phyloP scores from a whole-genome alignment of 2,888 invertebrate genomes.

The Malthinus flaveolus region DNA sequence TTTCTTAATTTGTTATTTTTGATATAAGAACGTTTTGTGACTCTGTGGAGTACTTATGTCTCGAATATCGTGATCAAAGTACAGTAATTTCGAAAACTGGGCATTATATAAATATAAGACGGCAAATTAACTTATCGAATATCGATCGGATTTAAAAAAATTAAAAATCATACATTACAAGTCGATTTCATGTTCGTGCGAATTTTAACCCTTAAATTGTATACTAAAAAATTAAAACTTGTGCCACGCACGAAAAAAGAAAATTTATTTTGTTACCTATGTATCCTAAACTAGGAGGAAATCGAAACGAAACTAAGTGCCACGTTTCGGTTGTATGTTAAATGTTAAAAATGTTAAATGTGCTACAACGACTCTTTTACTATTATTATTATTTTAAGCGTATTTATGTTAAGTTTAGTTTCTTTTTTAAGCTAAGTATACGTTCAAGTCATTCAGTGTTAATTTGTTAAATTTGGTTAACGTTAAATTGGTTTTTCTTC shows the following conservation, averaged over 20 bases:
- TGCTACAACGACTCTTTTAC: conserved; percentile 24
- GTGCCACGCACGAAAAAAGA: conserved; percentile 24
- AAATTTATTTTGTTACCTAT: conserved; percentile 38
- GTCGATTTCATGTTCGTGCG: background rate
- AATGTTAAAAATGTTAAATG: conserved; percentile 37
- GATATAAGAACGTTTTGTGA: conserved; percentile 5
- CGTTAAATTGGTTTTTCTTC: conserved; percentile 20
- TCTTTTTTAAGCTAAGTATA: conserved; percentile 39
- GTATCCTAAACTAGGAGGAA: conserved; percentile 21
- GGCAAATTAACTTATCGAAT: conserved; percentile 8
- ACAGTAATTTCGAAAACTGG: conserved; percentile 21
- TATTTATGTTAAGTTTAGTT: conserved; percentile 39
- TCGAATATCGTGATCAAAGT: conserved; percentile 19
- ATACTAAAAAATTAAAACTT: conserved; percentile 22
- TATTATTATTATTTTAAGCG: conserved; percentile 34
- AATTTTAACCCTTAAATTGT: conserved; percentile 6
- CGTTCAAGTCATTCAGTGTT: conserved; percentile 24
- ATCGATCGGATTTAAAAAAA: background rate
- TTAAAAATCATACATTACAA: background rate
- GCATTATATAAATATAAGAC: conserved; percentile 34
- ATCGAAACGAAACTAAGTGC: conserved; percentile 31
- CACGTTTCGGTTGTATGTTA: conserved; percentile 38
- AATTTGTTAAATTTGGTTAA: conserved; percentile 25
- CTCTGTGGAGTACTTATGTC: conserved; percentile 6
- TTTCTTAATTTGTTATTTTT: conserved; percentile 32